phyloP scores from a whole-genome alignment of 2,888 invertebrate genomes.

The Carabus problematicus region DNA sequence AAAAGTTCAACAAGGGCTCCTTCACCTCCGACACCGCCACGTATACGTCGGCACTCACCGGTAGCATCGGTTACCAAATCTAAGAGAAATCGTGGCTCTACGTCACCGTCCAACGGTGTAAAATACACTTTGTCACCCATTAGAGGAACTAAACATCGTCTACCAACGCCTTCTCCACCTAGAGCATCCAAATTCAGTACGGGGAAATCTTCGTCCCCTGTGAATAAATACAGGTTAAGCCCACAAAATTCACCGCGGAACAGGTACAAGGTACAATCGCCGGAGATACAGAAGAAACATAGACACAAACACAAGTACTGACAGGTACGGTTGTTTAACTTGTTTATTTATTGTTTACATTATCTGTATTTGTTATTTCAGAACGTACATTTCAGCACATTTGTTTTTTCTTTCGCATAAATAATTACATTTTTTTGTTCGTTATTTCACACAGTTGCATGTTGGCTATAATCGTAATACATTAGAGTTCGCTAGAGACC shows the following conservation, averaged over 20 bases:
- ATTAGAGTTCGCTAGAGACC: too few species aligned
- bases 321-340: slow-evolving; percentile 34
- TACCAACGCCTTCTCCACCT: slow-evolving; percentile 54
- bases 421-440: too few species aligned
- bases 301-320: slow-evolving; percentile 65
- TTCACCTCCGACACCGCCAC: slow-evolving; percentile 57
- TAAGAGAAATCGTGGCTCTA: slow-evolving; percentile 53
- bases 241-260: slow-evolving; percentile 50
- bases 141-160: slow-evolving; percentile 48
- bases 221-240: slow-evolving; percentile 49
- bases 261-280: slow-evolving; percentile 50
- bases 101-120: slow-evolving; percentile 54
- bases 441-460: too few species aligned
- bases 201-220: slow-evolving; percentile 55
- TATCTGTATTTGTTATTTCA: too few species aligned
- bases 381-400: too few species aligned
- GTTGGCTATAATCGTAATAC: too few species aligned
- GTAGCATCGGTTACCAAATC: slow-evolving; percentile 51
- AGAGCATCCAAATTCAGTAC: slow-evolving; percentile 52
- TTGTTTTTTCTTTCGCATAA: too few species aligned
- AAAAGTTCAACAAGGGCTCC: slow-evolving; percentile 54
- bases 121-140: slow-evolving; percentile 55
- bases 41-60: slow-evolving; percentile 57
- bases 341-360: too few species aligned
- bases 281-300: slow-evolving; percentile 61